Evolutionary conservation across 1,140 invertebrate species (phyloP).

Genomic region (Charaxes varanes): DNA sequence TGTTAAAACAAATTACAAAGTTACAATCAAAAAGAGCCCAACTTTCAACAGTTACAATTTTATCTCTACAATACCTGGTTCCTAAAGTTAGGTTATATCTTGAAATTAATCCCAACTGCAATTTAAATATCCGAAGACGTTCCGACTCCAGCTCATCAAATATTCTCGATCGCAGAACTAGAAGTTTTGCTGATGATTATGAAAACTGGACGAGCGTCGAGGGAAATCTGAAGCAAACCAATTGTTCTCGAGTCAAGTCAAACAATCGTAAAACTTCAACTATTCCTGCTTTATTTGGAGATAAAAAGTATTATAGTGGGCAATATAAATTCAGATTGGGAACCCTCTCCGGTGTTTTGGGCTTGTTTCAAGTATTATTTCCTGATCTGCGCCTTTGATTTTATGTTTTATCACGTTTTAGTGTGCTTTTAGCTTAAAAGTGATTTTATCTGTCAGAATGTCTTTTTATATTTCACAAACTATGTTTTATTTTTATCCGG

Average conservation of each 20-base stretch:
- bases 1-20: too few relatives aligned
- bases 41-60: too few relatives aligned
- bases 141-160: background rate
- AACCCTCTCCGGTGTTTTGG: constrained; percentile 13
- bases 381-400: constrained; percentile 8
- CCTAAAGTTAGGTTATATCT: too few relatives aligned
- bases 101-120: too few relatives aligned
- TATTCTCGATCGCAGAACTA: constrained; percentile 19
- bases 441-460: too few relatives aligned
- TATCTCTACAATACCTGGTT: too few relatives aligned
- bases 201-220: constrained; percentile 26
- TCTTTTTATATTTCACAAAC: too few relatives aligned
- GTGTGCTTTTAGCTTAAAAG: background rate
- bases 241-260: constrained; percentile 20
- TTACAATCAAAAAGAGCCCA: too few relatives aligned
- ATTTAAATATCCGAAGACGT: constrained; percentile 1
- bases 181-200: constrained; percentile 40
- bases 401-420: constrained; percentile 6
- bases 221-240: constrained; percentile 41
- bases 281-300: constrained; percentile 27
- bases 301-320: constrained; percentile 34
- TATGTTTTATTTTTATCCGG: too few relatives aligned
- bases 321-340: constrained; percentile 31
- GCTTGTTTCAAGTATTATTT: constrained; percentile 22
- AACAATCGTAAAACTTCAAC: constrained; percentile 35